phyloP scores from a whole-genome alignment of 2,113 vertebrate genomes.

The Microcebus lehilahytsara region DNA sequence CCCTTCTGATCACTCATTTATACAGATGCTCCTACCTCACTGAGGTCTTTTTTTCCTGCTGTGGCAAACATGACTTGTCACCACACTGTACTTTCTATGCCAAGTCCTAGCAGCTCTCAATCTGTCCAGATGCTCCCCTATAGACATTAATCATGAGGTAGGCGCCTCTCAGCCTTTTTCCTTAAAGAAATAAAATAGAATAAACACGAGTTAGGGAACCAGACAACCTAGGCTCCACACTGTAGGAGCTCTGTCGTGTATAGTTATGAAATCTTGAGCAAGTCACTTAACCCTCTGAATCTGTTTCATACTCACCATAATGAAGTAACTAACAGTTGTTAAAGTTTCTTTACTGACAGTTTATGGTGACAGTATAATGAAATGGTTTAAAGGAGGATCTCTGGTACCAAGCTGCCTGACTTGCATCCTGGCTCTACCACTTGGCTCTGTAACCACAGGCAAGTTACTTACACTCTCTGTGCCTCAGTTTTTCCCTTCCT shows the following conservation, averaged over 20 bases:
- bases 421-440: background rate
- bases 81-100: background rate
- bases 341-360: background rate
- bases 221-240: background rate
- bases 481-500: background rate
- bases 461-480: background rate
- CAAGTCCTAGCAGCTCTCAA: slow-evolving; percentile 16
- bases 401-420: background rate
- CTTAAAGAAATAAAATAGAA: slow-evolving; percentile 25
- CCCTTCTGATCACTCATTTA: background rate
- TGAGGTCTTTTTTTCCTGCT: background rate
- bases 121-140: background rate
- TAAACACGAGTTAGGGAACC: background rate
- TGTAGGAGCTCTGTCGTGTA: background rate
- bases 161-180: background rate
- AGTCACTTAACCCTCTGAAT: background rate
- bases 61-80: slow-evolving; percentile 10
- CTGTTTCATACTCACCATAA: background rate
- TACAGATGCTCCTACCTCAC: background rate
- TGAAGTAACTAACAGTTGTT: background rate
- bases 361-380: background rate
- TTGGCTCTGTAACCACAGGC: background rate
- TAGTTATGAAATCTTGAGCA: background rate
- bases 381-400: background rate
- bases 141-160: background rate